Evolutionary conservation across 2,888 invertebrate species (phyloP).

Genomic region (Neria commutata): DNA sequence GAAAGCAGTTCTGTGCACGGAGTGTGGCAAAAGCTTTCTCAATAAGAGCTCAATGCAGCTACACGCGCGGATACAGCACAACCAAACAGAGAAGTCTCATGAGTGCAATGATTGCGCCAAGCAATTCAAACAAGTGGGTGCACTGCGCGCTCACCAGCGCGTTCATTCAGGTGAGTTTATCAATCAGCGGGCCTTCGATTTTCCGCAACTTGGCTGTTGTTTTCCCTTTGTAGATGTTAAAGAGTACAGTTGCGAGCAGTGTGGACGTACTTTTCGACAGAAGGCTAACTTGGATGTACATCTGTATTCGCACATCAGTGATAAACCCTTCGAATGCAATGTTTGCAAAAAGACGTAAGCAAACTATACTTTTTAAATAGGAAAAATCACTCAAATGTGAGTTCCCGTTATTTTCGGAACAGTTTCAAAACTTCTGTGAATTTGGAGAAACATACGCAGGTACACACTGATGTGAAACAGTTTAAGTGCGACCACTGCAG

Average conservation of each 20-base stretch:
- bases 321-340: constrained; percentile 61
- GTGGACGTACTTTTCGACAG: constrained; percentile 63
- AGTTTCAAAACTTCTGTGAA: constrained; percentile 46
- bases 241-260: constrained; percentile 62
- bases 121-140: constrained; percentile 22
- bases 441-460: constrained; percentile 63
- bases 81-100: constrained; percentile 21
- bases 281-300: constrained; percentile 65
- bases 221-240: constrained; percentile 37
- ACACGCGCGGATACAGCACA: constrained; percentile 38
- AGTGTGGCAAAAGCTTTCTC: constrained; percentile 44
- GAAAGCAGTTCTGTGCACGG: constrained; percentile 31
- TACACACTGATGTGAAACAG: constrained; percentile 68
- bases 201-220: too few species aligned
- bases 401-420: constrained; percentile 8
- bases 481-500: constrained; percentile 69
- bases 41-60: constrained; percentile 32
- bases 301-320: constrained; percentile 62
- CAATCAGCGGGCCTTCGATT: too few species aligned
- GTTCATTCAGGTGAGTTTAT: constrained; percentile 44
- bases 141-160: constrained; percentile 38
- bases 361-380: too few species aligned
- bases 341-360: constrained; percentile 56
- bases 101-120: constrained; percentile 28
- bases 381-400: background rate